phyloP scores from a whole-genome alignment of 2,113 vertebrate genomes.

The Dendropsophus ebraccatus region DNA sequence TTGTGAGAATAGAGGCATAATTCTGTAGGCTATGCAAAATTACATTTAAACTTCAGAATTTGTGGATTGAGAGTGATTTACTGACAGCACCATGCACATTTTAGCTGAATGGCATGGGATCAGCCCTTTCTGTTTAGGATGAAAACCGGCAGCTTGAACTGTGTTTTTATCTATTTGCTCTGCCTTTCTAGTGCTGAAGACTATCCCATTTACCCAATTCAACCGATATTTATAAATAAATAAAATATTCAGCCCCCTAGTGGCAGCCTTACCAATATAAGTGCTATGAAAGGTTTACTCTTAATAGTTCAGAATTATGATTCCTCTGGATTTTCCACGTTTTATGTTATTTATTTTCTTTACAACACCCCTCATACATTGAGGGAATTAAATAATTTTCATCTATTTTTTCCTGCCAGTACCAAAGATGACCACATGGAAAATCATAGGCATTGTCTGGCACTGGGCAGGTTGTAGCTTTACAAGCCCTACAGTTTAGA shows the following conservation, averaged over 20 bases:
- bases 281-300: conserved; percentile 86
- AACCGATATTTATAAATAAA: conserved; percentile 89
- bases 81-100: conserved; percentile 85
- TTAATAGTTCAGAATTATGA: conserved; percentile 83
- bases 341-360: conserved; percentile 62
- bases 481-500: conserved; percentile 98
- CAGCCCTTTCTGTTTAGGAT: conserved; percentile 76
- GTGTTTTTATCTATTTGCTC: conserved; percentile 65
- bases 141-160: conserved; percentile 90
- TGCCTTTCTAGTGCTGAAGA: conserved; percentile 78
- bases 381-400: conserved; percentile 85
- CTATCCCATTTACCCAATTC: conserved; percentile 66
- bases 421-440: conserved; percentile 23
- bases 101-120: conserved; percentile 80
- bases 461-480: conserved; percentile 61
- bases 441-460: conserved; percentile 42
- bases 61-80: conserved; percentile 74
- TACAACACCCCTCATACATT: conserved; percentile 81
- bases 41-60: conserved; percentile 74
- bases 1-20: conserved; percentile 87
- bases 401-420: conserved; percentile 79
- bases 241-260: conserved; percentile 78
- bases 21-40: conserved; percentile 82
- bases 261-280: conserved; percentile 89
- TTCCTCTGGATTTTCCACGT: conserved; percentile 78